phyloP scores from a whole-genome alignment of 2,113 vertebrate genomes.

The Nycticebus coucang region DNA sequence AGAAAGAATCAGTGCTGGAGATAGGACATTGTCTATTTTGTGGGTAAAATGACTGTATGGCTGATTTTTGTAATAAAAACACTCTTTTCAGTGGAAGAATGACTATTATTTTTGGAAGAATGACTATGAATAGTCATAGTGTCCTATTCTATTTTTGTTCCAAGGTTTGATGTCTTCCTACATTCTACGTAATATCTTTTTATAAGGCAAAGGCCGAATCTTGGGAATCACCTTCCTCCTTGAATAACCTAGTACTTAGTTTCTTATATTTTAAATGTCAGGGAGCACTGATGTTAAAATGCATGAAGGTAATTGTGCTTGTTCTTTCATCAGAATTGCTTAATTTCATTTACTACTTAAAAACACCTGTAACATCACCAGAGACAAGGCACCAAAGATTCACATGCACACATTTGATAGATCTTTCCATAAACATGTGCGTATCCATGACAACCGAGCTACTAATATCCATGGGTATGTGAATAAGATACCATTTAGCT shows the following conservation, averaged over 20 bases:
- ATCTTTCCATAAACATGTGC: conserved; percentile 78
- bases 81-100: conserved; percentile 2
- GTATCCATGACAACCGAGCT: conserved; percentile 87
- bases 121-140: background rate
- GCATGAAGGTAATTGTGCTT: conserved; percentile 61
- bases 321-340: conserved; percentile 72
- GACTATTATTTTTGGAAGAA: conserved; percentile 23
- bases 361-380: conserved; percentile 70
- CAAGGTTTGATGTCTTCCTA: background rate
- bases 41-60: background rate
- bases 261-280: conserved; percentile 58
- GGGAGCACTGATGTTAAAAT: conserved; percentile 73
- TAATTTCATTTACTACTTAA: conserved; percentile 83
- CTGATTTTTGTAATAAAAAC: conserved; percentile 8
- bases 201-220: background rate
- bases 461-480: conserved; percentile 49
- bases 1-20: conserved; percentile 44
- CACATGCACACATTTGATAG: conserved; percentile 76
- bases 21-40: background rate
- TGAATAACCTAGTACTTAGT: background rate
- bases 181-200: conserved; percentile 4
- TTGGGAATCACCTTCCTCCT: conserved; percentile 55
- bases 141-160: background rate
- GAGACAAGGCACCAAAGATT: conserved; percentile 69
- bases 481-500: conserved; percentile 76